Conservation (phyloP, 1,140 invertebrate genomes). For the Ceratina calcarata region DNA sequence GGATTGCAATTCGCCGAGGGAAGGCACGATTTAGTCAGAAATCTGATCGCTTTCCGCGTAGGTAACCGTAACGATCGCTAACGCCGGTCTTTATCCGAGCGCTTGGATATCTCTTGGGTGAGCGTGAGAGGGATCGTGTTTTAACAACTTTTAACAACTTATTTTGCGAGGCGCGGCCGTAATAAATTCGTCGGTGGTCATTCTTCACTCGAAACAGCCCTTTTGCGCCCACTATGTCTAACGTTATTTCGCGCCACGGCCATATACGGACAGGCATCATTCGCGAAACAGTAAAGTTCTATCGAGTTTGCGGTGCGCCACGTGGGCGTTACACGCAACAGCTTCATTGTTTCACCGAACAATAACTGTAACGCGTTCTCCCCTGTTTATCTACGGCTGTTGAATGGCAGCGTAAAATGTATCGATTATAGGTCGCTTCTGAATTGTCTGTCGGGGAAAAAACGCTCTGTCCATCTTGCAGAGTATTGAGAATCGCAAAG, state of each 20-base stretch:
- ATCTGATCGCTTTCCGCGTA: constrained; percentile 43
- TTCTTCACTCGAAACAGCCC: constrained; percentile 45
- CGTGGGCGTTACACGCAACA: constrained; percentile 43
- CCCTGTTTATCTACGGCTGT: constrained; percentile 37
- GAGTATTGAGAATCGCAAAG: background rate
- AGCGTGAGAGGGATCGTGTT: constrained; percentile 4
- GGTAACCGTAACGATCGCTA: constrained; percentile 42
- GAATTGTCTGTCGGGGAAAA: background rate
- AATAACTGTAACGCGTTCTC: constrained; percentile 51
- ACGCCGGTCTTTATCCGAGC: constrained; percentile 8
- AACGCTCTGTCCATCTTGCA: background rate
- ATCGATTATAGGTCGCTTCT: constrained; percentile 10
- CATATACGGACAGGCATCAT: constrained; percentile 42
- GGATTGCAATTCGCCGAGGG: background rate
- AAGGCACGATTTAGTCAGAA: constrained; percentile 9
- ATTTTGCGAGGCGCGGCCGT: constrained; percentile 11
- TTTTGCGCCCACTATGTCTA: constrained; percentile 44
- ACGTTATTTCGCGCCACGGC: constrained; percentile 34
- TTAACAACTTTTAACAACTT: constrained; percentile 17
- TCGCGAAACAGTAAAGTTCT: constrained; percentile 51
- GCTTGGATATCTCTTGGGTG: background rate
- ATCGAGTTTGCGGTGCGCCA: constrained; percentile 27
- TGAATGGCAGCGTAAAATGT: constrained; percentile 1
- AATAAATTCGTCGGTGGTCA: constrained; percentile 38
- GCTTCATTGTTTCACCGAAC: constrained; percentile 51